Evolutionary conservation across 2,113 vertebrate species (phyloP).

Genomic region (Atractosteus spatula): DNA sequence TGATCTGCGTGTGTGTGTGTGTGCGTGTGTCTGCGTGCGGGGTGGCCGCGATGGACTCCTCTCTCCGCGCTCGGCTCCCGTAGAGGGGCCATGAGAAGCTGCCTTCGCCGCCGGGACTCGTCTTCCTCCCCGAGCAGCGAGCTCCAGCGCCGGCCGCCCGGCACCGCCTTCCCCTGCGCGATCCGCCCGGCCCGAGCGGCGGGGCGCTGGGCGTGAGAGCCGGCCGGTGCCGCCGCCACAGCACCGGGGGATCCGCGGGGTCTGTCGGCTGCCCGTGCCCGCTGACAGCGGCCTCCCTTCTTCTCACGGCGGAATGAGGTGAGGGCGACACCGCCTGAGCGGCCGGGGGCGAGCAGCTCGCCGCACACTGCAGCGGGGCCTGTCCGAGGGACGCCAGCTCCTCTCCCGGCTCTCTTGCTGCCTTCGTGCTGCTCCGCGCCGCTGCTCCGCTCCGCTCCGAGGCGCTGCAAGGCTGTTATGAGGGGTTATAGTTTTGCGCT

Average conservation of each 20-base stretch:
- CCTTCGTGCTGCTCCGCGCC: no score
- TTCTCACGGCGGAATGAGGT: conserved; percentile 55
- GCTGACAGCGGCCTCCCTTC: conserved; percentile 69
- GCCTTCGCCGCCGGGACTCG: conserved; percentile 61
- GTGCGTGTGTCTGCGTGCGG: not conserved
- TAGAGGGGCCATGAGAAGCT: conserved; percentile 63
- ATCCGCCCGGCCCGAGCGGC: conserved; percentile 9
- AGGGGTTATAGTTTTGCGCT: no score
- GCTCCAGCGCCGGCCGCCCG: conserved; percentile 42
- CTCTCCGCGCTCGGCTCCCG: conserved; percentile 50
- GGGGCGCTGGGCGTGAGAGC: conserved; percentile 1
- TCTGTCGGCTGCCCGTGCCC: conserved; percentile 67
- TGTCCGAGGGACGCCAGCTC: no score
- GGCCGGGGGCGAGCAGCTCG: not conserved
- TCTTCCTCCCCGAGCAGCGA: conserved; percentile 54
- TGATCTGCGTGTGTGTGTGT: not conserved
- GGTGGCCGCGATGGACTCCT: conserved; percentile 37
- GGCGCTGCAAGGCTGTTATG: no score
- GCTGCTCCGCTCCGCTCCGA: no score
- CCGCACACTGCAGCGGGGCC: no score
- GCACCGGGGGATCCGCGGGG: conserved; percentile 41
- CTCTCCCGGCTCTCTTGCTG: no score
- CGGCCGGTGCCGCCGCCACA: conserved; percentile 21
- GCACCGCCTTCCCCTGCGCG: conserved; percentile 36
- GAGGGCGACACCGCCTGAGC: conserved; percentile 39